Conservation (phyloP, 2,797 vertebrate species). For the Agapornis canus region DNA sequence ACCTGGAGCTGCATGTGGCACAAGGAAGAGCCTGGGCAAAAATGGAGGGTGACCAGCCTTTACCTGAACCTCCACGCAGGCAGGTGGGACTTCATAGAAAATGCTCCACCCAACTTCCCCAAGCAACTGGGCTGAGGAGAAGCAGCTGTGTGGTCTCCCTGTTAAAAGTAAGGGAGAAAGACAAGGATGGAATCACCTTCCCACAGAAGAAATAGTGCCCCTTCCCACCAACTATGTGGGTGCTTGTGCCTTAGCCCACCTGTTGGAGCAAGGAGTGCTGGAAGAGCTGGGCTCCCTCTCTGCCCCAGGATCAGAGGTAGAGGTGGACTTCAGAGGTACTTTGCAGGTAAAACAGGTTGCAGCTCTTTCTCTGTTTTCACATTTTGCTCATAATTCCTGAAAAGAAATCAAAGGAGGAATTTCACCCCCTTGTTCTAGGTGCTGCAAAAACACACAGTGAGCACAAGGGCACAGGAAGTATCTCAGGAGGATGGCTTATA, state of each 20-base stretch:
- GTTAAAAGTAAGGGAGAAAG: neutral
- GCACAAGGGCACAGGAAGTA: neutral
- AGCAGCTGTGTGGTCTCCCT: neutral
- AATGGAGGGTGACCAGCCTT: accelerated
- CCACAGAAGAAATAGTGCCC: neutral
- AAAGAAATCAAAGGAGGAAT: neutral
- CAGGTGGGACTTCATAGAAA: neutral
- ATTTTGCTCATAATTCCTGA: neutral
- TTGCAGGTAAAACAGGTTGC: neutral
- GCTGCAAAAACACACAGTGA: neutral
- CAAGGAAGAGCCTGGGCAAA: neutral
- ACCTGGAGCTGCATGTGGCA: accelerated
- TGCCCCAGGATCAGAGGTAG: neutral
- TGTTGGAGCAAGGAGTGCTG: neutral
- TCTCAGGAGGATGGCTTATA: neutral
- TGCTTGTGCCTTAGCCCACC: neutral
- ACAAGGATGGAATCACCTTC: neutral
- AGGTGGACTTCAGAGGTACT: neutral
- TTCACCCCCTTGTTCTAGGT: neutral
- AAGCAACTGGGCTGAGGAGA: neutral
- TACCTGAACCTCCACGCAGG: neutral
- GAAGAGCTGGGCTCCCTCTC: neutral
- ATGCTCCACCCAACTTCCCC: neutral
- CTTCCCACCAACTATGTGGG: accelerated
- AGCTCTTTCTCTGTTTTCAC: neutral